These are phyloP conservation scores for Procavia capensis DNA, from an alignment of 2,113 vertebrate species.

Conservation along the genomic window DNA sequence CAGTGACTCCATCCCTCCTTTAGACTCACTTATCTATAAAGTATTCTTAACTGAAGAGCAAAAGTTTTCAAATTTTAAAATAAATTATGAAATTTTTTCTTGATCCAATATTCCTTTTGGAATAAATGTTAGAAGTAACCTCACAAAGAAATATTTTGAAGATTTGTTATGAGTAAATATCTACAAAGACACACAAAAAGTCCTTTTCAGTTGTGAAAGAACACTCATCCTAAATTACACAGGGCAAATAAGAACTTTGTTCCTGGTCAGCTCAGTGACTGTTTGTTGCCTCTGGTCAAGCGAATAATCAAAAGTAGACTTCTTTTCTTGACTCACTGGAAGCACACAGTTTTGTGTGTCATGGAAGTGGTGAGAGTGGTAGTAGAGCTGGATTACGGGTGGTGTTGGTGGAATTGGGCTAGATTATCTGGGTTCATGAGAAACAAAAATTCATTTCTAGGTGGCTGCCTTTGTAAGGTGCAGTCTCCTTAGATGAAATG, in stretches of 20 bases:
- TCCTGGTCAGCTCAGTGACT: background rate
- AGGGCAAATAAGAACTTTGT: background rate
- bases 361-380: background rate
- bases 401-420: background rate
- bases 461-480: background rate
- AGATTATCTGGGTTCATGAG: background rate
- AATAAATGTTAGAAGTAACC: constrained; percentile 2
- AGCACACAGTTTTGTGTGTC: background rate
- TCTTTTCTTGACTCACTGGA: background rate
- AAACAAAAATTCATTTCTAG: background rate
- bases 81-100: constrained; percentile 17
- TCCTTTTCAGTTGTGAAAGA: background rate
- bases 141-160: background rate
- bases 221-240: background rate
- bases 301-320: background rate
- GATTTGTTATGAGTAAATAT: constrained; percentile 57
- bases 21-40: background rate
- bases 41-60: background rate
- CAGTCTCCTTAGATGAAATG: background rate
- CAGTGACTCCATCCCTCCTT: background rate
- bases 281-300: background rate
- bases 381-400: background rate
- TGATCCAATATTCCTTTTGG: background rate
- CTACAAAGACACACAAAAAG: background rate
- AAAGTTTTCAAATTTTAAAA: background rate